These are phyloP conservation scores for Pemphredon lugubris DNA, from an alignment of 2,888 invertebrate species.

Conservation along the genomic window DNA sequence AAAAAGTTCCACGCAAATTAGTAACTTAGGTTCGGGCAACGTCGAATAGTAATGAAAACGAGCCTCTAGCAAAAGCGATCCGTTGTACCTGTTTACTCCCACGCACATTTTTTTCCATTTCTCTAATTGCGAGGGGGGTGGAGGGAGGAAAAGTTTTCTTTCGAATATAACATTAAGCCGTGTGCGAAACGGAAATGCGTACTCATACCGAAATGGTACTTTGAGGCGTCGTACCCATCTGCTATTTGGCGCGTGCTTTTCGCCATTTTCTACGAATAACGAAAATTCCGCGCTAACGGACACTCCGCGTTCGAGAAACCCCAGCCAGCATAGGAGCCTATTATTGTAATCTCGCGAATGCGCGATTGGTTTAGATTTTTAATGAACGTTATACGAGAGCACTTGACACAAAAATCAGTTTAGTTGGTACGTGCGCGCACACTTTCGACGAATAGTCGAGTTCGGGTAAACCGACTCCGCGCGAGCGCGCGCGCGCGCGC, in stretches of 20 bases:
- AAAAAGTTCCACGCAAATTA: constrained; percentile 24
- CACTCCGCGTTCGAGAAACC: constrained; percentile 38
- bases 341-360: constrained; percentile 33
- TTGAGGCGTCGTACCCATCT: constrained; percentile 2
- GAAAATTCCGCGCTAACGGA: constrained; percentile 39
- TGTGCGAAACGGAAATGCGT: constrained; percentile 12
- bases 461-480: neutral
- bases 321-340: constrained; percentile 26
- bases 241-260: neutral
- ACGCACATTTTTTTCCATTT: neutral
- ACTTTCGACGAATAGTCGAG: neutral
- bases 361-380: constrained; percentile 51
- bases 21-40: constrained; percentile 13
- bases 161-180: constrained; percentile 32
- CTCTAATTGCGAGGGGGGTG: neutral
- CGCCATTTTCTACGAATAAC: constrained; percentile 20
- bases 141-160: neutral
- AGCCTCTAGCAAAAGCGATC: neutral
- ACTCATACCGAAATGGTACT: constrained; percentile 8
- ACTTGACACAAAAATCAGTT: constrained; percentile 51
- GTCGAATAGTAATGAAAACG: neutral
- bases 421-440: constrained; percentile 6
- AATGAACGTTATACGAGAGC: constrained; percentile 40
- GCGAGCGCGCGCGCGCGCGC: neutral
- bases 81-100: neutral